Base-by-base conservation (phyloP, 1,140 invertebrate species). In the Bombus vancouverensis region DNA sequence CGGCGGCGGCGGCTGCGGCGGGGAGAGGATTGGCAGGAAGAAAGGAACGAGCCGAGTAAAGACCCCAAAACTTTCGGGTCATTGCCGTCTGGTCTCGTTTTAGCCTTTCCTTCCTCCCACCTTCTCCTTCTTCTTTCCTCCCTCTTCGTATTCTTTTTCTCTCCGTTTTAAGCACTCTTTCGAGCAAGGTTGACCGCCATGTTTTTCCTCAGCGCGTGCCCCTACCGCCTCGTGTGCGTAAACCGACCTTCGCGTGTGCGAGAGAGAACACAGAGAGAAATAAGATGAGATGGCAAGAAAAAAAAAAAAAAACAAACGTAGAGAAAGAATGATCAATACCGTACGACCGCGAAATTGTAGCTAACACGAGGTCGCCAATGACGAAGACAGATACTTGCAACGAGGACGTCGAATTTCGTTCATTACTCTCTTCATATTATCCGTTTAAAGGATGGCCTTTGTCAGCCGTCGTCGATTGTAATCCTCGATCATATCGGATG, bases 141-240 rank as follows among this genome's bases (percentile, higher is more conserved):
- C 81, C 83, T 82, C 82, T 85, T 86, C 62, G 81, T 88, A 77
- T 76, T 86, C 82, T 87, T 65, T 88, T 89, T 78, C 77, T 77
- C 81, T 66, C 62, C 85, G 70, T 88, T 90, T 91, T 89, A 81
- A 89, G 71, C 80, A 88, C 90, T 94, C 92, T 92, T 92, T 93
- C 92, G 90, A 91, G 90, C 93, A 92, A 94, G 93, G 91, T 92
- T 91, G 92, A 87, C 90, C 90, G 90, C 93, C 93, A 93, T 91
- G 91, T 91, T 93, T 92, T 89, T 89, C 76, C 74, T 85, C 72
- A 59, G 76, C 86, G 88, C 83, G 83, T 91, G 72, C 78, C 83
- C 88, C 88, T 88, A 88, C 83, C 85, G 88, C 89, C 89, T 90
- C 88, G 89, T 90, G 91, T 93, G 90, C 91, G 90, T 92, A 92